phyloP scores from a whole-genome alignment of 2,113 vertebrate species.

The Zosterops pallidus region DNA sequence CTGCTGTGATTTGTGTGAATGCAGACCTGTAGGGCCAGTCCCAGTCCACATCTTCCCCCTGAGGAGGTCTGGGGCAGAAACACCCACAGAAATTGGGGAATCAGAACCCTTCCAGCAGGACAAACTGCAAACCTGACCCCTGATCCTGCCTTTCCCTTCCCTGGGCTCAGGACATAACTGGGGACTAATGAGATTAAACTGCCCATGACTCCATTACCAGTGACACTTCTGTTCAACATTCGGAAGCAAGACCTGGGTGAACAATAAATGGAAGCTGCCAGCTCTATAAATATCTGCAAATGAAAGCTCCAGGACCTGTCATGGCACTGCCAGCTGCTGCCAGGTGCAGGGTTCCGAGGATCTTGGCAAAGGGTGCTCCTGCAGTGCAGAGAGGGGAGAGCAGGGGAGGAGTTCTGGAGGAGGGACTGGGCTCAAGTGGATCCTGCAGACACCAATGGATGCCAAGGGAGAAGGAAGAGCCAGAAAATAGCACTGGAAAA shows the following conservation, averaged over 20 bases:
- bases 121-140: background rate
- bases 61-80: background rate
- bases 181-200: background rate
- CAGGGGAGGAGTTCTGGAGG: background rate
- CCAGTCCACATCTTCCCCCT: background rate
- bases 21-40: background rate
- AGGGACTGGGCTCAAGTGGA: background rate
- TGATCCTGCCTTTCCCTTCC: background rate
- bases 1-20: background rate
- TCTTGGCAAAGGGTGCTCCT: background rate
- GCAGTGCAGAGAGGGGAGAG: background rate
- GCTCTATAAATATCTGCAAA: background rate
- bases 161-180: background rate
- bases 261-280: background rate
- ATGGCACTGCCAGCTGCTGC: background rate
- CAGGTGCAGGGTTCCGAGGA: background rate
- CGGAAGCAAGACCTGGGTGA: background rate
- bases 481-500: background rate
- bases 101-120: background rate
- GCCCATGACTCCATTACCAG: background rate
- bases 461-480: background rate
- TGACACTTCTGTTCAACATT: background rate
- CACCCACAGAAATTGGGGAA: rapidly evolving
- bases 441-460: background rate
- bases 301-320: background rate